These are phyloP conservation scores for Lordiphosa andalusiaca DNA, from an alignment of 2,888 invertebrate genomes.

Conservation along the genomic window DNA sequence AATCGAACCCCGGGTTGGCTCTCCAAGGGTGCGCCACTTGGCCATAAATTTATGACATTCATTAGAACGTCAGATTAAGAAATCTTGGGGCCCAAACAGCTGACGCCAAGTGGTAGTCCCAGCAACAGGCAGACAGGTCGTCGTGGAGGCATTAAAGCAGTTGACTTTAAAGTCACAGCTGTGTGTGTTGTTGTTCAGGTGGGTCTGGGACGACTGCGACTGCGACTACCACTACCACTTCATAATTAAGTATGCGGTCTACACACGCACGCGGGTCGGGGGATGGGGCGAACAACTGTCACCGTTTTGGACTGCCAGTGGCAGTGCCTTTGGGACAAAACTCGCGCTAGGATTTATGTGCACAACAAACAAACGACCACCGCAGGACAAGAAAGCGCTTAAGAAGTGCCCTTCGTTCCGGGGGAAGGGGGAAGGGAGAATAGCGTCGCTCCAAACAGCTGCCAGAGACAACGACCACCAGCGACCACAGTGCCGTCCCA, in stretches of 20 bases:
- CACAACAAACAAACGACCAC: slow-evolving; percentile 78
- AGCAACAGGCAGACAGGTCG: slow-evolving; percentile 36
- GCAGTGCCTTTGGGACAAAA: slow-evolving; percentile 77
- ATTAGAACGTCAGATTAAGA: slow-evolving; percentile 79
- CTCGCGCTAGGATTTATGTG: slow-evolving; percentile 76
- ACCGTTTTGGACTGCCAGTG: slow-evolving; percentile 63
- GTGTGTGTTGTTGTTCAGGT: slow-evolving; percentile 22
- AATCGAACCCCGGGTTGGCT: slow-evolving; percentile 4
- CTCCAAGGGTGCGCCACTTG: slow-evolving; percentile 42
- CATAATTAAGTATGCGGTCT: slow-evolving; percentile 75
- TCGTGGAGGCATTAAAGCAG: neutral
- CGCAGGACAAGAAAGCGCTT: slow-evolving; percentile 78
- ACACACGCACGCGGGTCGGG: slow-evolving; percentile 39
- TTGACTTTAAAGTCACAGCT: slow-evolving; percentile 8
- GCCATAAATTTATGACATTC: slow-evolving; percentile 80
- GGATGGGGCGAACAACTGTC: slow-evolving; percentile 51
- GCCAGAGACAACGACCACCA: slow-evolving; percentile 52
- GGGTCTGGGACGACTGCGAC: neutral
- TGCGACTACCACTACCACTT: slow-evolving; percentile 31
- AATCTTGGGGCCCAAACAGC: slow-evolving; percentile 74
- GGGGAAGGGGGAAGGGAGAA: neutral
- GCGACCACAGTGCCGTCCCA: slow-evolving; percentile 34
- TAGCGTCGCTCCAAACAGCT: slow-evolving; percentile 55
- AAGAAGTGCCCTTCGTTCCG: slow-evolving; percentile 52
- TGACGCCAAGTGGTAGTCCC: slow-evolving; percentile 56